Percentiles rank a stretch among this genome's conserved stretches.
phyloP scores from a whole-genome alignment of 2,888 invertebrate species.

The Stenodera caucasica region DNA sequence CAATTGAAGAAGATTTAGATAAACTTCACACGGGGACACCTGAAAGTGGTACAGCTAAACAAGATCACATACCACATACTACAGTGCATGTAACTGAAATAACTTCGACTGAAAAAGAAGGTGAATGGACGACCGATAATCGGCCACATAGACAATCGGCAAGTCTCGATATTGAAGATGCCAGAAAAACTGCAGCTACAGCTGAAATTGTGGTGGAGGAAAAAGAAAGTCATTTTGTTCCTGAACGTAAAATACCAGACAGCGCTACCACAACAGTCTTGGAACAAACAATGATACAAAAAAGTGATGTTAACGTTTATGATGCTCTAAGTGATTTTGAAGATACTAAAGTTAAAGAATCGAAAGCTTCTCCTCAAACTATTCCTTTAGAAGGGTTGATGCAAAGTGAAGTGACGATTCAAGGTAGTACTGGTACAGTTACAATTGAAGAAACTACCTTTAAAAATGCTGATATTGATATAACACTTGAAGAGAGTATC shows the following conservation, averaged over 20 bases:
- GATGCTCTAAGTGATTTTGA: constrained; percentile 22
- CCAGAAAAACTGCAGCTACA: constrained; percentile 22
- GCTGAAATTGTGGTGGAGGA: constrained; percentile 40
- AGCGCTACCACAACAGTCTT: constrained; percentile 20
- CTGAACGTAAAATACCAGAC: constrained; percentile 36
- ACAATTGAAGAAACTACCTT: constrained; percentile 40
- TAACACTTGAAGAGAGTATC: constrained; percentile 49
- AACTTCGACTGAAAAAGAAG: constrained; percentile 35
- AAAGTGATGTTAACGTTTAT: constrained; percentile 19
- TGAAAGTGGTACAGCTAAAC: constrained; percentile 31
- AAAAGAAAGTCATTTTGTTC: constrained; percentile 44
- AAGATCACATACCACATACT: constrained; percentile 40
- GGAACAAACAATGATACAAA: constrained; percentile 18
- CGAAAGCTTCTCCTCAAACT: constrained; percentile 33
- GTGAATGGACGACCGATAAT: constrained; percentile 16
- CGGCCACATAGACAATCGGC: constrained; percentile 21
- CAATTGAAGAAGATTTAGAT: constrained; percentile 40
- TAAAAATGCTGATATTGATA: constrained; percentile 45
- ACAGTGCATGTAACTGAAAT: constrained; percentile 51
- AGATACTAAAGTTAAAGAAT: constrained; percentile 34
- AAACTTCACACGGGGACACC: constrained; percentile 33
- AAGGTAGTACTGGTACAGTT: constrained; percentile 33
- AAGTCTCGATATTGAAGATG: constrained; percentile 21
- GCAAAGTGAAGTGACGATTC: constrained; percentile 37
- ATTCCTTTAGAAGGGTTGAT: constrained; percentile 37